These are phyloP conservation scores for Stegophylla sp. DNA, from an alignment of 2,888 invertebrate genomes.

Conservation along the genomic window DNA sequence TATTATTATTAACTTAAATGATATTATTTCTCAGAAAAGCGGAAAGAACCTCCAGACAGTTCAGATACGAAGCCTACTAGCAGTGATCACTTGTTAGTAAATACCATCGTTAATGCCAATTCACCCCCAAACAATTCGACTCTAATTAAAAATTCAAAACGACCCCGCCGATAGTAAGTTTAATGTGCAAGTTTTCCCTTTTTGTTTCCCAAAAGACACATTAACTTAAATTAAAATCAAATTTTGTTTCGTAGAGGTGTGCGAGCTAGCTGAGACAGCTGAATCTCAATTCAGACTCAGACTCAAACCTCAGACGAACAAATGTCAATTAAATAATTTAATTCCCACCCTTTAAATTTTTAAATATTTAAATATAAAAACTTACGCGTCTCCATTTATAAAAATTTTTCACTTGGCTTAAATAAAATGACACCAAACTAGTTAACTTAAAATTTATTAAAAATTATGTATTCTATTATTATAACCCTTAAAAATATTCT, in stretches of 20 bases:
- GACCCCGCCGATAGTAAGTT: constrained; percentile 82
- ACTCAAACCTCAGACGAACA: constrained; percentile 20
- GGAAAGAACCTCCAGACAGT: constrained; percentile 82
- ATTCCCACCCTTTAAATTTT: neutral
- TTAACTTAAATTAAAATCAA: constrained; percentile 43
- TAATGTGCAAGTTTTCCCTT: constrained; percentile 60
- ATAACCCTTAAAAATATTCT: neutral
- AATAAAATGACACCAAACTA: neutral
- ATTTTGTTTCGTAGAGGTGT: constrained; percentile 40
- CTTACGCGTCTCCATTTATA: neutral
- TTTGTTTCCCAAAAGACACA: constrained; percentile 20
- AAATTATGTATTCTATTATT: too few species aligned
- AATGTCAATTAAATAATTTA: neutral
- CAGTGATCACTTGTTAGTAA: constrained; percentile 67
- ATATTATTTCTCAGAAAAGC: constrained; percentile 72
- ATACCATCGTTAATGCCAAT: constrained; percentile 69
- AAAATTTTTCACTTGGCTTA: neutral
- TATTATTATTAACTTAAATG: neutral
- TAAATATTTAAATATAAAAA: neutral
- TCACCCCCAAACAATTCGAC: constrained; percentile 64
- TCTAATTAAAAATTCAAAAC: constrained; percentile 69
- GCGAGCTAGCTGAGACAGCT: neutral
- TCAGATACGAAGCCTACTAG: constrained; percentile 71
- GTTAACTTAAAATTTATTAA: neutral
- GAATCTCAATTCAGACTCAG: constrained; percentile 30